phyloP scores from a whole-genome alignment of 2,113 vertebrate species.

The Argyrosomus japonicus region DNA sequence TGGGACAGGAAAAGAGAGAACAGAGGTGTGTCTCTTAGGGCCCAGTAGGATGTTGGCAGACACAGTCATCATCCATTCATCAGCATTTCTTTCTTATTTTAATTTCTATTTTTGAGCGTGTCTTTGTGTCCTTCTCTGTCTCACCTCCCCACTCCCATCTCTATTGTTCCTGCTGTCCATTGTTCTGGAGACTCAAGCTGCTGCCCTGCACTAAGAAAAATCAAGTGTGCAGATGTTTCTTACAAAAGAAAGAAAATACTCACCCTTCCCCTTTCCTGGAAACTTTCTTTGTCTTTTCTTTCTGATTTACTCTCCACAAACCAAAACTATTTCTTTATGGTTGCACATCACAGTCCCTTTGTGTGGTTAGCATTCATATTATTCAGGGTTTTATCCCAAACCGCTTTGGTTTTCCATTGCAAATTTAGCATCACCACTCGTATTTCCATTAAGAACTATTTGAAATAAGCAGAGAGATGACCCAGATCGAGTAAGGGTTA shows the following conservation, averaged over 20 bases:
- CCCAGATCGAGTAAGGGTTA: not conserved
- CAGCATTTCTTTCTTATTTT: constrained; percentile 51
- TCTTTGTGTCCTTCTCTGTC: constrained; percentile 11
- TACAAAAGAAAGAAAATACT: not conserved
- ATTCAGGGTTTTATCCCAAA: not conserved
- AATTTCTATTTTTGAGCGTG: constrained; percentile 18
- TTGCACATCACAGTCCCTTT: constrained; percentile 1
- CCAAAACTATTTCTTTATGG: constrained; percentile 9
- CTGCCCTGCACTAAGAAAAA: constrained; percentile 15
- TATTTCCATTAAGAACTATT: constrained; percentile 13
- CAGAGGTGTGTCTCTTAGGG: constrained; percentile 9
- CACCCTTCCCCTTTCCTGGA: not conserved
- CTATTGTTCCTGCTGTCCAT: constrained; percentile 45
- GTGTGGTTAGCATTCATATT: constrained; percentile 7
- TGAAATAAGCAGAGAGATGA: not conserved
- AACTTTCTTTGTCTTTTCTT: constrained; percentile 8
- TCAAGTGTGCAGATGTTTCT: constrained; percentile 31
- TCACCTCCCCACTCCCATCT: constrained; percentile 6
- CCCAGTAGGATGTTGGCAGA: constrained; percentile 25
- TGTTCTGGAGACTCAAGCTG: constrained; percentile 43
- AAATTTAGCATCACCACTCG: constrained; percentile 8
- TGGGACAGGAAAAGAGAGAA: constrained; percentile 35
- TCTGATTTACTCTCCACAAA: constrained; percentile 8
- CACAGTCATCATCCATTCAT: constrained; percentile 23
- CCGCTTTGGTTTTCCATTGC: not conserved